A percentile compares a stretch with the other conserved stretches of the same genome.
phyloP scores from a whole-genome alignment of 2,797 vertebrate species.

The Epinephelus coioides region DNA sequence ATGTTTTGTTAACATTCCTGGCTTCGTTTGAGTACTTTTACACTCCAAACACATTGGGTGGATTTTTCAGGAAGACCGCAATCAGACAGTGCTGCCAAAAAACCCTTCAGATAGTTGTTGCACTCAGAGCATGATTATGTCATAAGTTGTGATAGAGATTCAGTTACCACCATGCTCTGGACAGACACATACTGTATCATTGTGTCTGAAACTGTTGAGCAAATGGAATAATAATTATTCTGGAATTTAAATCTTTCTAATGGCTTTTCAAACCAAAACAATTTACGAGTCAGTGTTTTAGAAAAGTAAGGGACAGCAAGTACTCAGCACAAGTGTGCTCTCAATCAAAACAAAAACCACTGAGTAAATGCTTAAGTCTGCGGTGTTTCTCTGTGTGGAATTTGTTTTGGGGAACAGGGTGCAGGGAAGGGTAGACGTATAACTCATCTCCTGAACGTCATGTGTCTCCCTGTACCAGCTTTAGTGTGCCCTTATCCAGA shows the following conservation, averaged over 20 bases:
- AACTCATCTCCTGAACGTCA: conserved; percentile 24
- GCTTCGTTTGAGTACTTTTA: conserved; percentile 8
- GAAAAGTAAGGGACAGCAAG: conserved; percentile 7
- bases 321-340: conserved; percentile 9
- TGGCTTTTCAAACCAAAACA: conserved; percentile 39
- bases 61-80: conserved; percentile 23
- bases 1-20: conserved; percentile 25
- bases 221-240: conserved; percentile 46
- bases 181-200: neutral
- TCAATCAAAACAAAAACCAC: conserved; percentile 58
- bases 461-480: neutral
- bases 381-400: conserved; percentile 17
- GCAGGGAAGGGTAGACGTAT: neutral
- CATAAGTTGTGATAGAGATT: conserved; percentile 11
- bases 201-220: conserved; percentile 32
- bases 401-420: conserved; percentile 26
- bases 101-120: conserved; percentile 10
- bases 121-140: conserved; percentile 15
- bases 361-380: conserved; percentile 30
- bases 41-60: conserved; percentile 13
- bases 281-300: conserved; percentile 22
- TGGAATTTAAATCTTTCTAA: conserved; percentile 28
- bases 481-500: neutral
- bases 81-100: conserved; percentile 1
- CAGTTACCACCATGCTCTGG: neutral